Conservation (phyloP, 2,113 vertebrate species). For the Trochalopteron elliotii region DNA sequence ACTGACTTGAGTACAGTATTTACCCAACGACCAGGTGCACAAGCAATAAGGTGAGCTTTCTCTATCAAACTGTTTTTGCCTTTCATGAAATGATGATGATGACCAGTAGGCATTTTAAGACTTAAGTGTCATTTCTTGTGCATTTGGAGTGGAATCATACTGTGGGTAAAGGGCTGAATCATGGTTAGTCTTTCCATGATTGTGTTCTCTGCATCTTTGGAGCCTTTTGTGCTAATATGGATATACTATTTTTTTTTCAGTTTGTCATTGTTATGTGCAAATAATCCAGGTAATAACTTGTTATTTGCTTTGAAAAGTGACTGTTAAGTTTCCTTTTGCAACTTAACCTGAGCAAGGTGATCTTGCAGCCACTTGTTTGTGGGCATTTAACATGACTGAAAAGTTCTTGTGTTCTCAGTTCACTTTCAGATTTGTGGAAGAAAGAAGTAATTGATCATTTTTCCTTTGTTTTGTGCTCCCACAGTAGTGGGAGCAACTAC, state of each 20-base stretch:
- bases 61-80: neutral
- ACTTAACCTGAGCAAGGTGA: neutral
- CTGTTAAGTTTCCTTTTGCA: neutral
- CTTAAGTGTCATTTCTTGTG: neutral
- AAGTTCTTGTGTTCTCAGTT: neutral
- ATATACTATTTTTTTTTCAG: neutral
- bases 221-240: neutral
- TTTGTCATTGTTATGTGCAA: neutral
- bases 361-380: accelerated
- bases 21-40: slow-evolving; percentile 90
- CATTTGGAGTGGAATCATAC: neutral
- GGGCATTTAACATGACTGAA: neutral
- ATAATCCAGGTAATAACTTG: neutral
- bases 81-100: neutral
- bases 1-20: slow-evolving; percentile 83
- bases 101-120: neutral
- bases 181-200: neutral
- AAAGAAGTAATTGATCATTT: neutral
- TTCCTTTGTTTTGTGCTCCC: neutral
- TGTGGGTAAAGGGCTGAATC: neutral
- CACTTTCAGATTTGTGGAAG: neutral
- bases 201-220: neutral
- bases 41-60: slow-evolving; percentile 87
- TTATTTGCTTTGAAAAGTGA: neutral
- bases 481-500: too few species aligned